These are phyloP conservation scores for Ornithoptera priamus DNA, from an alignment of 2,888 invertebrate genomes.

Conservation along the genomic window DNA sequence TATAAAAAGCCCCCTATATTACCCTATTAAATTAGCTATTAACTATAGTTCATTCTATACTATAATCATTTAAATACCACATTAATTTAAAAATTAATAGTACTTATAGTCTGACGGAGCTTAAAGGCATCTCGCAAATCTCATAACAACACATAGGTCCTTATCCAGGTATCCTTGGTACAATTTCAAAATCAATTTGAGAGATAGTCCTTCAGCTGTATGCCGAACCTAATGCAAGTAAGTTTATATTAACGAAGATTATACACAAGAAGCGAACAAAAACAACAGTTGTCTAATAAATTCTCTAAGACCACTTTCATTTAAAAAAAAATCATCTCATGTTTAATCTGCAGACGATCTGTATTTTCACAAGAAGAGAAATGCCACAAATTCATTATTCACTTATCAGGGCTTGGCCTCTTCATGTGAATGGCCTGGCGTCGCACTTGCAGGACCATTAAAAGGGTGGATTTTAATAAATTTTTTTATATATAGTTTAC, in stretches of 20 bases:
- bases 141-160: background rate
- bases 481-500: too few relatives aligned
- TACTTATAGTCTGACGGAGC: constrained; percentile 23
- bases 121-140: constrained; percentile 20
- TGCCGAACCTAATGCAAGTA: constrained; percentile 6
- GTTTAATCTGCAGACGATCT: constrained; percentile 17
- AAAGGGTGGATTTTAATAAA: too few relatives aligned
- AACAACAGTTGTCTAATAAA: background rate
- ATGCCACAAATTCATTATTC: background rate
- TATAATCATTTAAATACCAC: constrained; percentile 63
- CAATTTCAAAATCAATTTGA: constrained; percentile 1
- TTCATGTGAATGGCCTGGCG: too few relatives aligned
- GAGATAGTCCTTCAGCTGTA: constrained; percentile 13
- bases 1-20: constrained; percentile 66
- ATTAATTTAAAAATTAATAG: constrained; percentile 41
- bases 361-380: background rate
- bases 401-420: background rate
- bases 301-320: constrained; percentile 6
- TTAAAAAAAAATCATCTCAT: background rate
- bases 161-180: constrained; percentile 1
- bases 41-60: constrained; percentile 67
- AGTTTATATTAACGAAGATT: constrained; percentile 5
- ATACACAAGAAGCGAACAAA: constrained; percentile 2
- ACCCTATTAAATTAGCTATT: constrained; percentile 73
- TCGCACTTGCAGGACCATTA: too few relatives aligned